Conservation (phyloP, 1,140 invertebrate species). For the Nasonia giraulti region DNA sequence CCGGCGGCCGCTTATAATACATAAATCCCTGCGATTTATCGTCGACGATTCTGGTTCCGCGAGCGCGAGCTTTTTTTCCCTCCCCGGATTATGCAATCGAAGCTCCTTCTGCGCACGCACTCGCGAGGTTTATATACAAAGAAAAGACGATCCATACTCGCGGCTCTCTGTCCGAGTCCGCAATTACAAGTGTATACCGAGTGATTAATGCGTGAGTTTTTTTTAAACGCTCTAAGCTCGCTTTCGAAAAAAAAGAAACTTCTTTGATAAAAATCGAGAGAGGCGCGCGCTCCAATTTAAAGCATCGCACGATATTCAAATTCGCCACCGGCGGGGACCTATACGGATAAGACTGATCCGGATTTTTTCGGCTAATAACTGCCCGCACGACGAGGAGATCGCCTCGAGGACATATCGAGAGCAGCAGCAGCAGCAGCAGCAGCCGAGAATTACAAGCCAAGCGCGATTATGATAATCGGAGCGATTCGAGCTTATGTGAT, state of each 20-base stretch:
- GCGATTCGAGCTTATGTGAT: constrained; percentile 51
- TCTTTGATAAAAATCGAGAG: constrained; percentile 12
- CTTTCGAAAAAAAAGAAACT: background rate
- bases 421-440: background rate
- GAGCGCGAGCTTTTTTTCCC: too few relatives aligned
- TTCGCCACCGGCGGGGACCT: constrained; percentile 33
- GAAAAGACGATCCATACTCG: background rate
- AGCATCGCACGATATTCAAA: constrained; percentile 51
- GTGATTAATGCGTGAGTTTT: constrained; percentile 6
- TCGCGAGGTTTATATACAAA: background rate
- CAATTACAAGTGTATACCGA: background rate
- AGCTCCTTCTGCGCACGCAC: background rate
- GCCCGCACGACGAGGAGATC: constrained; percentile 11
- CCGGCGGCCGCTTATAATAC: background rate
- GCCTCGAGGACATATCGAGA: constrained; percentile 39
- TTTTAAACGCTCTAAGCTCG: constrained; percentile 7
- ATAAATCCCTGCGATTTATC: background rate
- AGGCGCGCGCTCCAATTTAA: constrained; percentile 45
- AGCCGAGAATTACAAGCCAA: constrained; percentile 67
- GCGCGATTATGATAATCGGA: constrained; percentile 73
- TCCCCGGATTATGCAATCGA: background rate
- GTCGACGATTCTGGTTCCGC: background rate
- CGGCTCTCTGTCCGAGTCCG: background rate
- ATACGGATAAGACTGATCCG: constrained; percentile 49
- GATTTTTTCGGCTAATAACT: constrained; percentile 49